Percentiles rank a stretch among this genome's conserved stretches.
phyloP scores from a whole-genome alignment of 2,888 invertebrate genomes.

The Hemicrepidius hirtus region DNA sequence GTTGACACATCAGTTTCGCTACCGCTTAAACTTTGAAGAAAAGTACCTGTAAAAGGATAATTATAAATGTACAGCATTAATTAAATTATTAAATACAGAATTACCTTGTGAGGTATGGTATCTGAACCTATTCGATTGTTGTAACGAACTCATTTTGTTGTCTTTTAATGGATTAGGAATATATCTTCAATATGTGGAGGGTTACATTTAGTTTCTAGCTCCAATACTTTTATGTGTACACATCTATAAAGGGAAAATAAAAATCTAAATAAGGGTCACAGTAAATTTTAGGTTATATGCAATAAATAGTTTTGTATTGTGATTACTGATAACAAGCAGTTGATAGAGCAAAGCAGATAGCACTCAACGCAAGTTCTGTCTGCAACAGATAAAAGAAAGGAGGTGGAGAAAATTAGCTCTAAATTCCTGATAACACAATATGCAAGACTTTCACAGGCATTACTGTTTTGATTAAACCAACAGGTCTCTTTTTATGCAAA shows the following conservation, averaged over 20 bases:
- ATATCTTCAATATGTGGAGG: neutral
- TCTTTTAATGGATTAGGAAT: constrained; percentile 8
- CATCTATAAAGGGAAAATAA: constrained; percentile 54
- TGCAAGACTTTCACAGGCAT: constrained; percentile 54
- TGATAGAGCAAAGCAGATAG: constrained; percentile 4
- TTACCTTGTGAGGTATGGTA: constrained; percentile 63
- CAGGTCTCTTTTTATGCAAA: constrained; percentile 24
- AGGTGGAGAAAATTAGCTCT: constrained; percentile 57
- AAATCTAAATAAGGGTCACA: constrained; percentile 6
- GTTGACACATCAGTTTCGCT: constrained; percentile 94
- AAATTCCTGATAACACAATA: constrained; percentile 59
- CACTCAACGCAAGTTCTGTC: constrained; percentile 17
- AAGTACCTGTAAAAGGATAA: constrained; percentile 68
- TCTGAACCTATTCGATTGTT: constrained; percentile 66
- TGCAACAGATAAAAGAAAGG: constrained; percentile 14
- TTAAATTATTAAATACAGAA: neutral
- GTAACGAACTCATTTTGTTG: constrained; percentile 60
- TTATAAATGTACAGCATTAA: neutral
- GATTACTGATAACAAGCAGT: constrained; percentile 3
- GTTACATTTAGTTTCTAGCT: constrained; percentile 37
- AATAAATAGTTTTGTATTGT: constrained; percentile 18
- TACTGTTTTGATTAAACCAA: constrained; percentile 15
- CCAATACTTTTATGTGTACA: constrained; percentile 59
- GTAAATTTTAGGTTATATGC: constrained; percentile 22
- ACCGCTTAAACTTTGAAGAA: constrained; percentile 86